Evolutionary conservation across 2,113 vertebrate genomes (phyloP).

Genomic region (Leptodactylus fuscus): DNA sequence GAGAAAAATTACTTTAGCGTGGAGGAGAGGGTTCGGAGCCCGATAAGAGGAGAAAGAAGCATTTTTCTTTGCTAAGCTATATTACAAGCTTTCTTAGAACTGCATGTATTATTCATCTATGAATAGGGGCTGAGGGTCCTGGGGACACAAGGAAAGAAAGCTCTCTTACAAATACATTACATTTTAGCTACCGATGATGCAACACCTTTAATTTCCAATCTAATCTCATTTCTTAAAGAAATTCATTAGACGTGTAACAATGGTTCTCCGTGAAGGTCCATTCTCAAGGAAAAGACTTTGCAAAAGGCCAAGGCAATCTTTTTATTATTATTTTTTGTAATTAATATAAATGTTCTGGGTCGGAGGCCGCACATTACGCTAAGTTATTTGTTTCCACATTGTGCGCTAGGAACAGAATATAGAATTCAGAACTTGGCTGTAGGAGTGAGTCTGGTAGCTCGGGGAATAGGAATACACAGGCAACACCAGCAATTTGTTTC

Average conservation of each 20-base stretch:
- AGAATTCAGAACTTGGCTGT: conserved; percentile 14
- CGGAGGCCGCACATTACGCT: not conserved
- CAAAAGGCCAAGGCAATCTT: not conserved
- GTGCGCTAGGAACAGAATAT: not conserved
- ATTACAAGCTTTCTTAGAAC: no score
- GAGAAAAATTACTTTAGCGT: no score
- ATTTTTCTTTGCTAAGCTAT: no score
- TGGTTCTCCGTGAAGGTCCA: not conserved
- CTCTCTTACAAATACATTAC: no score
- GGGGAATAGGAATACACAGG: conserved; percentile 38
- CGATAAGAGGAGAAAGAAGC: no score
- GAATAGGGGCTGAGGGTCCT: no score
- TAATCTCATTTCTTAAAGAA: no score
- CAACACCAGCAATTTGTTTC: conserved; percentile 51
- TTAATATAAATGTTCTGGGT: not conserved
- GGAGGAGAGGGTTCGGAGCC: no score
- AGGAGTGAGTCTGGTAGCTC: conserved; percentile 6
- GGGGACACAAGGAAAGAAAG: no score
- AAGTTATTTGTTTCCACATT: conserved; percentile 16
- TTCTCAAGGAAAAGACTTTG: not conserved
- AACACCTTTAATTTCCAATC: no score
- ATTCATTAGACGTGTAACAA: not conserved
- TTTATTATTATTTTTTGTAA: not conserved
- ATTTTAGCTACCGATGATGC: no score
- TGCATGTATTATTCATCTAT: no score